Base-by-base conservation (phyloP, 2,113 vertebrate species). In the Origma solitaria region DNA sequence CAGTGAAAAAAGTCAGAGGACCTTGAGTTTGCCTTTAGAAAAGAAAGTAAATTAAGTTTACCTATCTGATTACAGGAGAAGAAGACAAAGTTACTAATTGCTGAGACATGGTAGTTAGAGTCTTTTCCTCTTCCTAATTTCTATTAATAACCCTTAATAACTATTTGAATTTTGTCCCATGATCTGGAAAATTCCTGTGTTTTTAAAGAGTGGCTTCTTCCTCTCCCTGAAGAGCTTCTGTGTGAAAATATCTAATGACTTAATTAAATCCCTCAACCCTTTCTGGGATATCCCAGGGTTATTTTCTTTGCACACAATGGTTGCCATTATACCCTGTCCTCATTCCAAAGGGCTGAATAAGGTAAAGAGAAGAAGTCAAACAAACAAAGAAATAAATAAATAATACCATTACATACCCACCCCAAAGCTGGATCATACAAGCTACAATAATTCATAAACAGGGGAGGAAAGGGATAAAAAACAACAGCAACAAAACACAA, bases 371-470 rank as follows among this genome's bases (percentile, higher is more conserved):
- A 90, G 18, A 70, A 65, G 24, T 13, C 84, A 70, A 96, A 88
- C 78, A 95, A 93, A 6, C 47, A 35, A 58, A 37, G 7, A 87
- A 53, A 78, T 91, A 94, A 58, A 95, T 86, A 90, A 93, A 71
- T 61, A 80, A 94, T 19, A 40, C 9, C 1, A 3, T 8, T 33
- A 15, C 28, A 33, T n/a, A 13, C 27, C 14, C 37, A 9, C 19
- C 30, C 54, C 49, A 66, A 65, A 88, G 33, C 51, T 82, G 82
- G 57, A 95, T 96, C 70, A 76, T 90, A 81, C 28, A 94, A 91
- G 8, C n/a, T 85, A 85, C 86, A 61, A 84, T 94, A 96, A 96
- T 91, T 96, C 93, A 94, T 86, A 96, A 94, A 96, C 70, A 77
- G 19, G 23, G 35, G 22, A 73, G 73, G 47, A 96, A 76, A 81